Evolutionary conservation across 2,797 vertebrate genomes (phyloP), one percentile per base, ranked within the genome.

Genomic region (Odontamblyopus lacepedii): DNA sequence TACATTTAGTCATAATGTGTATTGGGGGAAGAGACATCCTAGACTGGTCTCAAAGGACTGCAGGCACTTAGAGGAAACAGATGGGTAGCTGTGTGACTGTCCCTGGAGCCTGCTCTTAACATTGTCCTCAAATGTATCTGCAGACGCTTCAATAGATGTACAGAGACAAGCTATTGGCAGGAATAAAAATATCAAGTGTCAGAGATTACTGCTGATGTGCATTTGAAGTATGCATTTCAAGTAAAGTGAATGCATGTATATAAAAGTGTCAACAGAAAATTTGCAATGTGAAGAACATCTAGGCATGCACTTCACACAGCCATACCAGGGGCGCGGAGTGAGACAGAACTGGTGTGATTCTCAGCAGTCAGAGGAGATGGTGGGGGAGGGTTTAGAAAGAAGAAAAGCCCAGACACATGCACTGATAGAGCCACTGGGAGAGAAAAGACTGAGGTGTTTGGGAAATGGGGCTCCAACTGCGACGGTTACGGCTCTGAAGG

Each of bases 401-500:
- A 41, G 77, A 70, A 80, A 74, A 71, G 74, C 75, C 64, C 41
- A 69, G 83, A 77, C 74, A 81, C 63, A 84, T 62, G 75, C 7
- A 55, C 69, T 63, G 60, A 72, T 4, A 4, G 41, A 82, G 71
- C 12, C 30, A 32, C 67, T 77, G 72, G 44, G 72, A 77, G 72
- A 15, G 76, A 71, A 29, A 65, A 76, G 70, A 75, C 67, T 67
- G 75, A 59, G 75, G 72, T 63, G 70, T 63, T 71, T 30, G 60
- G 67, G 73, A 80, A 76, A 78, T 11, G 16, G 56, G 73, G 63
- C 63, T 13, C 71, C 16, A 59, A 79, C 75, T 83, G 78, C 4
- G 67, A 75, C 69, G 79, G 74, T 88, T 83, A 76, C 38, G 70
- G 68, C 77, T 83, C 74, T 81, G 71, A 85, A 83, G 80, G 86